phyloP scores from a whole-genome alignment of 1,140 invertebrate species.

The Papilio dardanus region DNA sequence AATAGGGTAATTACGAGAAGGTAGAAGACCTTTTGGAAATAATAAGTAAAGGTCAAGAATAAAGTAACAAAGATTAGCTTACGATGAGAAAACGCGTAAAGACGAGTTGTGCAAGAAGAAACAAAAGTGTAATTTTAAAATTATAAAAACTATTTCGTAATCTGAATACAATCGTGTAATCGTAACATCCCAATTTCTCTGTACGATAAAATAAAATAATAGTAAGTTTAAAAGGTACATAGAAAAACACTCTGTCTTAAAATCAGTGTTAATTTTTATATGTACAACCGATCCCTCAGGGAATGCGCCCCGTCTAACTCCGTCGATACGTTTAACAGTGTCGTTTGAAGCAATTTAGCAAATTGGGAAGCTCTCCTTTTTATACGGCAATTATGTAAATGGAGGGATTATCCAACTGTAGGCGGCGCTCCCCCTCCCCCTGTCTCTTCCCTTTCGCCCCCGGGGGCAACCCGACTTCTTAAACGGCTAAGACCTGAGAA shows the following conservation, averaged over 20 bases:
- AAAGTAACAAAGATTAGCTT: no score
- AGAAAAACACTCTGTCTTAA: background rate
- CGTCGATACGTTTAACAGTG: constrained; percentile 60
- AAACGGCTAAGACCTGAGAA: constrained; percentile 69
- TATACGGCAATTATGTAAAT: constrained; percentile 82
- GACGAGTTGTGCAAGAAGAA: no score
- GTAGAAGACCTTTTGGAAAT: no score
- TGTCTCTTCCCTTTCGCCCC: constrained; percentile 66
- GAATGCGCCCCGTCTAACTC: constrained; percentile 31
- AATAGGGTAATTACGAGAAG: no score
- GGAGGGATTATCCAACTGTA: constrained; percentile 77
- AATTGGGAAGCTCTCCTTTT: constrained; percentile 80
- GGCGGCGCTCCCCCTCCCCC: constrained; percentile 72
- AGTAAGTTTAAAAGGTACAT: background rate
- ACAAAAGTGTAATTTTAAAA: no score
- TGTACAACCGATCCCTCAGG: background rate
- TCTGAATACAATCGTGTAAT: background rate
- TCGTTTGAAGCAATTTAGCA: constrained; percentile 80
- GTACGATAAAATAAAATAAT: background rate
- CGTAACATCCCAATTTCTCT: no score
- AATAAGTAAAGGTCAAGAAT: no score
- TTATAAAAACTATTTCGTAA: background rate
- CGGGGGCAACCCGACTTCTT: constrained; percentile 68
- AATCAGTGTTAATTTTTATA: constrained; percentile 17
- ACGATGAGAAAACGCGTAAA: no score